phyloP scores from a whole-genome alignment of 1,140 invertebrate genomes.

The Cyrtorhinus lividipennis region DNA sequence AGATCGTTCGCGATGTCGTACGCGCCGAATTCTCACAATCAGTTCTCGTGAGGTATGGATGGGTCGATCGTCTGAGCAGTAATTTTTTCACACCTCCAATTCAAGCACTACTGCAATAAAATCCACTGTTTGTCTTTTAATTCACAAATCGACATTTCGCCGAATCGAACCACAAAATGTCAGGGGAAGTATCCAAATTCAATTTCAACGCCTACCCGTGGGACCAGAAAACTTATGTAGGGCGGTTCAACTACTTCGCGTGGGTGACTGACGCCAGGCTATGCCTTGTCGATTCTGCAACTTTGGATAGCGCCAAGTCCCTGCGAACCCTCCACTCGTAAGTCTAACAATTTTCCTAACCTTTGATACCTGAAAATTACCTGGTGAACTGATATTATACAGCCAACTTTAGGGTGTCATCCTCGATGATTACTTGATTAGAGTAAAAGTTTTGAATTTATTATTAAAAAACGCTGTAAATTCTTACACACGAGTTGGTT shows the following conservation, averaged over 20 bases:
- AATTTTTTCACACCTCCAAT: background rate
- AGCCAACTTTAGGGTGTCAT: too few relatives aligned
- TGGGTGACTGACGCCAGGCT: slow-evolving; percentile 83
- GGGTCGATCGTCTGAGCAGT: background rate
- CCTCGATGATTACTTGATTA: too few relatives aligned
- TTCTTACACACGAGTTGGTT: too few relatives aligned
- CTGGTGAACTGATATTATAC: too few relatives aligned
- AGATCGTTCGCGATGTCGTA: background rate
- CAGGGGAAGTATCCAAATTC: slow-evolving; percentile 2
- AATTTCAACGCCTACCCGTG: slow-evolving; percentile 64
- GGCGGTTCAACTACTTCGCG: slow-evolving; percentile 79
- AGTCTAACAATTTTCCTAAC: slow-evolving; percentile 12
- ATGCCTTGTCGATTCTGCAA: slow-evolving; percentile 45
- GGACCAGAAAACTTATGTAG: slow-evolving; percentile 73
- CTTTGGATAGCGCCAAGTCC: slow-evolving; percentile 59
- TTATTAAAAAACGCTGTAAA: too few relatives aligned
- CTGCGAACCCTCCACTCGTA: slow-evolving; percentile 62
- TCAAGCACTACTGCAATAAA: background rate
- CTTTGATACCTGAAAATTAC: background rate
- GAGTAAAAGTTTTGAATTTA: too few relatives aligned
- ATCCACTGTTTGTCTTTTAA: background rate
- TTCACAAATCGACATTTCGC: background rate
- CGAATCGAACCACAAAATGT: background rate
- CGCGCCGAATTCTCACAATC: too few relatives aligned
- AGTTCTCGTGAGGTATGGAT: background rate